A percentile compares a stretch with the other conserved stretches of the same genome.
Evolutionary conservation across 2,113 vertebrate species (phyloP).

Genomic region (Elephantulus edwardii): DNA sequence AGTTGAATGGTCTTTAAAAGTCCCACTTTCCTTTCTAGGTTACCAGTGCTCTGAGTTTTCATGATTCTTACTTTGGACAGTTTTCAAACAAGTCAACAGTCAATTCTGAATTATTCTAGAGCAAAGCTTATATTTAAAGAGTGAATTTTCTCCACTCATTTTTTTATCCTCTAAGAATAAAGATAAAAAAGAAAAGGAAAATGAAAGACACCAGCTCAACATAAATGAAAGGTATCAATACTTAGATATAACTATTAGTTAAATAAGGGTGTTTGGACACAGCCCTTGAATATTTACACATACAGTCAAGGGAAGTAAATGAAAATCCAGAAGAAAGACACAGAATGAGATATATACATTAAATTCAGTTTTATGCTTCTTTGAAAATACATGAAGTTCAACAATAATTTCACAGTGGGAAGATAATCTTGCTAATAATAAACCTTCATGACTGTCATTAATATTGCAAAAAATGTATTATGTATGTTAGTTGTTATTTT

Average conservation of each 20-base stretch:
- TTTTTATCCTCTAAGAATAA: background rate
- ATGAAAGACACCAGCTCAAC: background rate
- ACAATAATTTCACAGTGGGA: background rate
- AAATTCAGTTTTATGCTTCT: background rate
- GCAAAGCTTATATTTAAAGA: constrained; percentile 19
- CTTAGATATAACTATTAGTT: background rate
- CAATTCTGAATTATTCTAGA: background rate
- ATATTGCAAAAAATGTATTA: background rate
- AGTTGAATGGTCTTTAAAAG: background rate
- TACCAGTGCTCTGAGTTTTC: background rate
- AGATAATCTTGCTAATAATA: background rate
- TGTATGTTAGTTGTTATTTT: background rate
- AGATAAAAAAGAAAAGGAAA: background rate
- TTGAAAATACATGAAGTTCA: constrained; percentile 43
- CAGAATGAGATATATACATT: background rate
- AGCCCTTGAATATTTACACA: background rate
- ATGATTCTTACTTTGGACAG: background rate
- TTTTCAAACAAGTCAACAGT: background rate
- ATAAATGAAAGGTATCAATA: background rate
- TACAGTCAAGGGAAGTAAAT: background rate
- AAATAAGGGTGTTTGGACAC: background rate
- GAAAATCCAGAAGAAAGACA: background rate
- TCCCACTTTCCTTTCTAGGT: background rate
- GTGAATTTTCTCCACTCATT: fast-evolving
- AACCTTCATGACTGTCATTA: background rate